Evolutionary conservation across 2,797 vertebrate species (phyloP).

Genomic region (Todus mexicanus): DNA sequence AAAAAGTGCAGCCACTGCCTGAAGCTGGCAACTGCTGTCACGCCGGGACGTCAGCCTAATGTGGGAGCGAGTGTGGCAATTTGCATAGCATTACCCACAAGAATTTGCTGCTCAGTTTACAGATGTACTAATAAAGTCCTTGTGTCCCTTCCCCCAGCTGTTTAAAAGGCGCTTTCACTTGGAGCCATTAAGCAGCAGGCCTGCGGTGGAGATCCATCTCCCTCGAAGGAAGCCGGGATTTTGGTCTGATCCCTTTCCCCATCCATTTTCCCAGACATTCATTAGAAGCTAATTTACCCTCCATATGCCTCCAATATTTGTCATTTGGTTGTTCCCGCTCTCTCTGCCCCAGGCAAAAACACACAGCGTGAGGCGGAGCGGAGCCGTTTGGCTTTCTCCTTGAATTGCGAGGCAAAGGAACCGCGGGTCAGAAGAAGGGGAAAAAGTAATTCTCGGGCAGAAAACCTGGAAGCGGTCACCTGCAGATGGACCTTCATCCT

Average conservation of each 20-base stretch:
- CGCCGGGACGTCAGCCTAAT: slow-evolving; percentile 16
- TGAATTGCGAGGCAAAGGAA: slow-evolving; percentile 2
- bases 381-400: slow-evolving; percentile 45
- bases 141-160: background rate
- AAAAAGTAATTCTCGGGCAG: background rate
- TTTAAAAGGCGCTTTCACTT: background rate
- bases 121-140: slow-evolving; percentile 5
- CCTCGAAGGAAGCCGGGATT: slow-evolving; percentile 38
- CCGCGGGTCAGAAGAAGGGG: slow-evolving; percentile 13
- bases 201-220: slow-evolving; percentile 12
- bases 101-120: slow-evolving; percentile 9
- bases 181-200: slow-evolving; percentile 11
- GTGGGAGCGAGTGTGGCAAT: slow-evolving; percentile 24
- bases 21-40: slow-evolving; percentile 21
- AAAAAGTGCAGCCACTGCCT: slow-evolving; percentile 8
- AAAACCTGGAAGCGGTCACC: background rate
- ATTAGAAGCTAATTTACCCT: slow-evolving; percentile 70
- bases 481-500: background rate
- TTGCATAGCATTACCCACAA: slow-evolving; percentile 44
- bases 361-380: slow-evolving; percentile 43
- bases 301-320: slow-evolving; percentile 65
- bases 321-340: slow-evolving; percentile 53
- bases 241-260: slow-evolving; percentile 17
- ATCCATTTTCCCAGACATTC: slow-evolving; percentile 54
- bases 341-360: slow-evolving; percentile 66